phyloP scores from a whole-genome alignment of 2,113 vertebrate species.

The Anser cygnoides region DNA sequence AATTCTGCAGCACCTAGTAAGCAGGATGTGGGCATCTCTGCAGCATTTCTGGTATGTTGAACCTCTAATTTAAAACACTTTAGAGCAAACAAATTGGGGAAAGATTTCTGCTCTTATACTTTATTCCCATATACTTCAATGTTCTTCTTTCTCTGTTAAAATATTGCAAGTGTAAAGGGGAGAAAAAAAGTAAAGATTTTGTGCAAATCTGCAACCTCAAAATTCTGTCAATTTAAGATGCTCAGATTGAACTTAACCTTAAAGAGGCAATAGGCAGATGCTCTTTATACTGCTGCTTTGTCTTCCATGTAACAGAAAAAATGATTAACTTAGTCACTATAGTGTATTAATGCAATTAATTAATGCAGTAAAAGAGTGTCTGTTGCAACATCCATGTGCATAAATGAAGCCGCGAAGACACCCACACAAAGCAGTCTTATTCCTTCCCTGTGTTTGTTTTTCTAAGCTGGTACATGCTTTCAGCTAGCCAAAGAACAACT shows the following conservation, averaged over 20 bases:
- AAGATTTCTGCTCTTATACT: not conserved
- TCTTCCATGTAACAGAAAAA: not conserved
- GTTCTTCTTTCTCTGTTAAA: not conserved
- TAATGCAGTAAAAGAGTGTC: not conserved
- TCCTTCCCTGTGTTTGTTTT: not conserved
- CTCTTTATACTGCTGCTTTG: not conserved
- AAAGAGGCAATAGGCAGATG: not conserved
- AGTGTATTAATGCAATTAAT: not conserved
- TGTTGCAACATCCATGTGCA: not conserved
- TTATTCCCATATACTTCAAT: not conserved
- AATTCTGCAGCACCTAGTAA: conserved; percentile 80
- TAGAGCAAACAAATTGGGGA: not conserved
- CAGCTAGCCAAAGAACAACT: not conserved
- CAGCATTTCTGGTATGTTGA: conserved; percentile 93
- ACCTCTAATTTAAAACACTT: not conserved
- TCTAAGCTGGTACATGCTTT: not conserved
- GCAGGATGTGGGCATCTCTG: conserved; percentile 98
- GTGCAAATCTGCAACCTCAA: not conserved
- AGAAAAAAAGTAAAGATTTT: not conserved
- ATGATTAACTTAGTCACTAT: not conserved
- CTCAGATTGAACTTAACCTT: not conserved
- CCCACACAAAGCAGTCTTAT: not conserved
- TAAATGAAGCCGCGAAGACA: not conserved
- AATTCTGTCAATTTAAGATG: not conserved
- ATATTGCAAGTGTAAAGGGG: not conserved